phyloP scores from a whole-genome alignment of 2,888 invertebrate genomes.

The Pterostichus madidus region DNA sequence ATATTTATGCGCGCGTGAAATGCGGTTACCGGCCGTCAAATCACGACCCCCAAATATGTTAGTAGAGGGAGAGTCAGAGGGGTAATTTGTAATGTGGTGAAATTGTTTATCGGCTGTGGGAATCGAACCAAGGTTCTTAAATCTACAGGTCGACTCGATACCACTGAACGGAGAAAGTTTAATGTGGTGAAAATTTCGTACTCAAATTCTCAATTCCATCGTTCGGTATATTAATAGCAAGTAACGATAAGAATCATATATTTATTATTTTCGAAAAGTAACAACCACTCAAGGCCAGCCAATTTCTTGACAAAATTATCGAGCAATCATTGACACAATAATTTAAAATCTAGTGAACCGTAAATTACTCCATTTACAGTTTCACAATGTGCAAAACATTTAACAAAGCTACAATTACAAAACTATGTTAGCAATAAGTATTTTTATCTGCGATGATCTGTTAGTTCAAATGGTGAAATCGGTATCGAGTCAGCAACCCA shows the following conservation, averaged over 20 bases:
- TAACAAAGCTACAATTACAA: constrained; percentile 44
- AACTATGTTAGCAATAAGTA: constrained; percentile 39
- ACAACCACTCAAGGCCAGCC: constrained; percentile 2
- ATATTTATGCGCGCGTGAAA: too few relatives aligned
- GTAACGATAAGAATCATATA: neutral
- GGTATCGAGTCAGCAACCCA: constrained; percentile 27
- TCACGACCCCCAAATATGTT: too few relatives aligned
- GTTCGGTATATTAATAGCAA: too few relatives aligned
- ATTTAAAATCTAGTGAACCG: constrained; percentile 12
- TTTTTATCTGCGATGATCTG: constrained; percentile 3
- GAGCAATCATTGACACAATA: constrained; percentile 32
- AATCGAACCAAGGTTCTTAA: too few relatives aligned
- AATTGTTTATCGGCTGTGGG: too few relatives aligned
- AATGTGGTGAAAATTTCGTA: too few relatives aligned
- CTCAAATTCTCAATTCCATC: too few relatives aligned
- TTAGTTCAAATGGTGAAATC: constrained; percentile 21
- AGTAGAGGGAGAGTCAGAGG: too few relatives aligned
- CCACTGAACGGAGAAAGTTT: too few relatives aligned
- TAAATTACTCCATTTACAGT: constrained; percentile 43
- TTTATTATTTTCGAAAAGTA: constrained; percentile 1
- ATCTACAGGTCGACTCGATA: too few relatives aligned
- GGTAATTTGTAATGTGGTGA: too few relatives aligned
- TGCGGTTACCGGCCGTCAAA: too few relatives aligned
- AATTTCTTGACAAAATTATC: constrained; percentile 40
- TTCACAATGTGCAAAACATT: constrained; percentile 33